These are phyloP conservation scores for Drosophila meridiana DNA, from an alignment of 2,888 invertebrate species.

Conservation along the genomic window DNA sequence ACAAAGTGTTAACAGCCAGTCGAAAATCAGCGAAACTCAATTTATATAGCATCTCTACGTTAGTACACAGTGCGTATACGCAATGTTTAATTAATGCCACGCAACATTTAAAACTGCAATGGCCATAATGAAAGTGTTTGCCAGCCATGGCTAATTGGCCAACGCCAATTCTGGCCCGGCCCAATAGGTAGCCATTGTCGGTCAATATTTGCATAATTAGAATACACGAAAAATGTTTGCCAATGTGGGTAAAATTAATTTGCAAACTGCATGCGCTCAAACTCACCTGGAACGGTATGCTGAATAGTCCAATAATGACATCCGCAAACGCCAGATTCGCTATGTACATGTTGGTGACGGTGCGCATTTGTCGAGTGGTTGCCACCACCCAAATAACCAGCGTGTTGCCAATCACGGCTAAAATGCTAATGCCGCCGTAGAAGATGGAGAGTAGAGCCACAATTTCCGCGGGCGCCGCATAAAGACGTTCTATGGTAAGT, in stretches of 20 bases:
- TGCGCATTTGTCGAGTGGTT: slow-evolving; percentile 92
- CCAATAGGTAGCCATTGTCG: slow-evolving; percentile 1
- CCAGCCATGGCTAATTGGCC: slow-evolving; percentile 24
- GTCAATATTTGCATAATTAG: slow-evolving; percentile 50
- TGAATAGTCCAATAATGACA: slow-evolving; percentile 93
- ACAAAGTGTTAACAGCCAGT: slow-evolving; percentile 58
- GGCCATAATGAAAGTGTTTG: slow-evolving; percentile 41
- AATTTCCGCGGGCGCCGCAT: slow-evolving; percentile 90
- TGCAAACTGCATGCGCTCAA: slow-evolving; percentile 13
- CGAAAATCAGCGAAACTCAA: slow-evolving; percentile 52
- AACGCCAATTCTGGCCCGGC: neutral
- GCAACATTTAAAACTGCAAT: slow-evolving; percentile 41
- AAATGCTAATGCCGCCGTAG: slow-evolving; percentile 92
- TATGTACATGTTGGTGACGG: slow-evolving; percentile 94
- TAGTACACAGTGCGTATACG: slow-evolving; percentile 49
- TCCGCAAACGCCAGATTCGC: slow-evolving; percentile 94
- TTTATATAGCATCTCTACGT: slow-evolving; percentile 48
- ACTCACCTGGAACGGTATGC: slow-evolving; percentile 91
- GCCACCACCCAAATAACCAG: slow-evolving; percentile 94
- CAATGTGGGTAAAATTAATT: slow-evolving; percentile 24
- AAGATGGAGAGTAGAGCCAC: slow-evolving; percentile 91
- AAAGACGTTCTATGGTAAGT: slow-evolving; percentile 85
- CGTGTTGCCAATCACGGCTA: slow-evolving; percentile 93
- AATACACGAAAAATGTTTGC: slow-evolving; percentile 22
- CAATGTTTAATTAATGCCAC: slow-evolving; percentile 55